Percentiles rank a stretch among this genome's conserved stretches.
Conservation (phyloP, 2,113 vertebrate species). For the Microtus ochrogaster region DNA sequence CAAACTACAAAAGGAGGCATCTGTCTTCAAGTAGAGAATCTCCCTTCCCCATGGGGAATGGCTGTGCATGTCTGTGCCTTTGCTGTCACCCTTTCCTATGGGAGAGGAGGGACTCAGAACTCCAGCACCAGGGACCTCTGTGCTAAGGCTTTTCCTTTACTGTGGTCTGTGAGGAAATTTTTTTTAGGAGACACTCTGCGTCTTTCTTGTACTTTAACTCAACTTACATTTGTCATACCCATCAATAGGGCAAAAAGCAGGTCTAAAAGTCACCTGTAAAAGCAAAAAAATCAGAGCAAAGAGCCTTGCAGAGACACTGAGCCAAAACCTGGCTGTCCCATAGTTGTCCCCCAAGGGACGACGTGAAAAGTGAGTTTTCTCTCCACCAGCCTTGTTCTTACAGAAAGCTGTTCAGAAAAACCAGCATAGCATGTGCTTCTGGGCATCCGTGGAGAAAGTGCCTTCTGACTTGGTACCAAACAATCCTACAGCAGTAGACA, state of each 20-base stretch:
- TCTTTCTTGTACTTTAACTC: constrained; percentile 23
- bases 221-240: not conserved
- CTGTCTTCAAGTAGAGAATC: not conserved
- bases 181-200: not conserved
- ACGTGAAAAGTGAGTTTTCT: constrained; percentile 36
- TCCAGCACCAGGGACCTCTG: not conserved
- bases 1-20: not conserved
- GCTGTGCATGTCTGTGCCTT: not conserved
- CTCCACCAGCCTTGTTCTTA: constrained; percentile 50
- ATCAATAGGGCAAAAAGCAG: not conserved
- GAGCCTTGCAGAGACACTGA: not conserved
- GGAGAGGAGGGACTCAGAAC: not conserved
- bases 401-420: not conserved
- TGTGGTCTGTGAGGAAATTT: not conserved
- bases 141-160: constrained; percentile 32
- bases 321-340: not conserved
- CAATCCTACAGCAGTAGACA: not conserved
- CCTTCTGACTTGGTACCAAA: constrained; percentile 28
- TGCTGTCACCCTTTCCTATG: not conserved
- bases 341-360: not conserved
- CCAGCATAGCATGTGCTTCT: constrained; percentile 24
- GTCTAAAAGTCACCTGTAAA: constrained; percentile 16
- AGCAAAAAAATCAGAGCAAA: constrained; percentile 13
- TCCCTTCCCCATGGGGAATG: not conserved
- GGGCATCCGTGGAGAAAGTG: not conserved